Conservation (phyloP, 53 echinoderm and acorn worm genomes). For the Astropecten irregularis region DNA sequence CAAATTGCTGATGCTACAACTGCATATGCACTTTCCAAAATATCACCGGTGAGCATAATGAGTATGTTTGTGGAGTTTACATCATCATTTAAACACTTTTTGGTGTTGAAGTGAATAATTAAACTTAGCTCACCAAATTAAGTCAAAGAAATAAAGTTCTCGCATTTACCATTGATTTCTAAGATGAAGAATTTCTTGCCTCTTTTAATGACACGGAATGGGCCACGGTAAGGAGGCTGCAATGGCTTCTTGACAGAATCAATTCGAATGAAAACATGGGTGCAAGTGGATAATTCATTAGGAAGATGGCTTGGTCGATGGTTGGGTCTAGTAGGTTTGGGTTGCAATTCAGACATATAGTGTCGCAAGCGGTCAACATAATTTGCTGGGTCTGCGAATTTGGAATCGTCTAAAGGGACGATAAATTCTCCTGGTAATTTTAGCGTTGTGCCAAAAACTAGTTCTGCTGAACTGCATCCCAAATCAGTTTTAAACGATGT, state of each 20-base stretch:
- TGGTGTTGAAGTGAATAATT: too few relatives aligned
- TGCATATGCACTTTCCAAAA: too few relatives aligned
- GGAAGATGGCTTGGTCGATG: conserved; percentile 11
- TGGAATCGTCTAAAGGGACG: not conserved
- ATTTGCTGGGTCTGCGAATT: conserved; percentile 24
- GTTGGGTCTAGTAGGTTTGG: conserved; percentile 32
- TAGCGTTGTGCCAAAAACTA: conserved; percentile 67
- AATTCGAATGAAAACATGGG: conserved; percentile 59
- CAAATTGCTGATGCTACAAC: too few relatives aligned
- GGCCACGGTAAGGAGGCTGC: conserved; percentile 70
- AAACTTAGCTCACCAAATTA: too few relatives aligned
- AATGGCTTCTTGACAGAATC: conserved; percentile 56
- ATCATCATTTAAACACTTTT: too few relatives aligned
- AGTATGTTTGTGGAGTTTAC: too few relatives aligned
- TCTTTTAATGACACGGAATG: conserved; percentile 47
- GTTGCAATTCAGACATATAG: conserved; percentile 34
- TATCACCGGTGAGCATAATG: too few relatives aligned
- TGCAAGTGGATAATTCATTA: conserved; percentile 34
- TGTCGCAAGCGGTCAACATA: conserved; percentile 55
- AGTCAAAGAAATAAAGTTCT: too few relatives aligned
- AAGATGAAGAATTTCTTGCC: not conserved
- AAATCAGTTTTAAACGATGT: conserved; percentile 54
- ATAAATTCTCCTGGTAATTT: conserved; percentile 66
- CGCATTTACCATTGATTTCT: not conserved
- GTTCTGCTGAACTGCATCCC: conserved; percentile 53